Base-by-base conservation (phyloP, 2,797 vertebrate species). In the Peromyscus melanophrys region DNA sequence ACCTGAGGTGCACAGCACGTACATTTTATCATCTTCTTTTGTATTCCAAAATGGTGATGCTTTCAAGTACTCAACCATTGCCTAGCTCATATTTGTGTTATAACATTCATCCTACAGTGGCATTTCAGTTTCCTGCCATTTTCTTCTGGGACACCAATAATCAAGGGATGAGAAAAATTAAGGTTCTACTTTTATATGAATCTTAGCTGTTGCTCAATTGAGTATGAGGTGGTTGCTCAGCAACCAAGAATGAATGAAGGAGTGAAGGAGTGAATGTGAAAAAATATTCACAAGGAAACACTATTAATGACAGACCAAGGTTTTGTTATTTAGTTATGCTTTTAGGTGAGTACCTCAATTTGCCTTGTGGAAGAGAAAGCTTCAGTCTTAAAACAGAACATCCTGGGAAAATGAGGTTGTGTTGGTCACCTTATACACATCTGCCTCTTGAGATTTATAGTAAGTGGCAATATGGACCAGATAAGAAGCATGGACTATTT, bases 1-100 rank as follows among this genome's bases (percentile, higher is more conserved):
- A 49, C 0, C n/a, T 23, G 1, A 1, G 31, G 0, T 3, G 4
- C 65, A 59, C 10, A 49, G 2, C 9, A 63, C 1, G 29, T 2
- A 55, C 12, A 40, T 11, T 52, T 14, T 67, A 7, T 63, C 2
- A 4, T 4, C 8, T 71, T n/a, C 76, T 25, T 34, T 77, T 17
- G 46, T 31, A 31, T 92, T 95, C 17, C 27, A 31, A 57, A 81
- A 57, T 10, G 52, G 31, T 27, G 16, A 37, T 11, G 21, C 5
- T 34, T 61, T 31, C 6, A 10, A 2, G 49, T 1, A 9, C 6
- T 89, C 23, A 57, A 34, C 37, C 2, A 23, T 12, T 37, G 23
- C 19, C 14, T 55, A 1, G 27, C 76, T 29, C 23, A 3, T 29
- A 31, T 27, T 40, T 65, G 10, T 9, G 13, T 12, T 25, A 49